Evolutionary conservation across 2,888 invertebrate genomes (phyloP), one percentile per base, ranked within the genome.

Genomic region (Paralinhomoeus sp.): DNA sequence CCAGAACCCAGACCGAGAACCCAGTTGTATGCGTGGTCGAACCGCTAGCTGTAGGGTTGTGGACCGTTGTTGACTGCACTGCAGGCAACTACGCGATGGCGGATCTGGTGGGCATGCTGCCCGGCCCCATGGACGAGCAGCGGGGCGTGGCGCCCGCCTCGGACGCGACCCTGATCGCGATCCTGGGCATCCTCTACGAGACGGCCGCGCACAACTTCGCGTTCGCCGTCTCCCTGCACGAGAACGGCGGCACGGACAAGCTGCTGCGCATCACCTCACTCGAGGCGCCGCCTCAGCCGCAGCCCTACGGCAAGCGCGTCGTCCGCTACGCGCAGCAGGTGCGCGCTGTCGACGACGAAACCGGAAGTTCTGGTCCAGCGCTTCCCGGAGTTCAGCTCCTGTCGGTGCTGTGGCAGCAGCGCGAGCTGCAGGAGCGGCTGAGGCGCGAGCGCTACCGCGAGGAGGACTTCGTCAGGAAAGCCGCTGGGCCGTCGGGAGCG

Each of bases 91-190:
- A 93, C 67, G 93, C 93, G 20, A 87, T 97, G 83, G 72, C 83
- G 46, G 91, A 93, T 68, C 73, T 97, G 48, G 84, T 93, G 51
- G 82, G 84, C 64, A 91, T 91, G 64, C 70, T 97, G 57, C 97
- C 97, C 1, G 57, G 58, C 41, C 76, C 77, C 48, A 78, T 80
- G 55, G 80, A 82, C 57, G 48, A 20, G n/a, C n/a, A n/a, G n/a
- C n/a, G n/a, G n/a, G n/a, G n/a, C n/a, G n/a, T n/a, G n/a, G n/a
- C n/a, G n/a, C n/a, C n/a, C n/a, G n/a, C n/a, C 22, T 87, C 89
- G 1, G 91, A 93, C 65, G 91, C 91, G 63, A 97, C 97, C 48
- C 83, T 93, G 60, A 85, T 87, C 37, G 93, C 93, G 3, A 87
- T 97, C 9, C 71, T 93, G 51, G 93, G 91, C 13, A 89, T 93